Conservation (phyloP, 2,888 invertebrate species). For the Xestobium rufovillosum region DNA sequence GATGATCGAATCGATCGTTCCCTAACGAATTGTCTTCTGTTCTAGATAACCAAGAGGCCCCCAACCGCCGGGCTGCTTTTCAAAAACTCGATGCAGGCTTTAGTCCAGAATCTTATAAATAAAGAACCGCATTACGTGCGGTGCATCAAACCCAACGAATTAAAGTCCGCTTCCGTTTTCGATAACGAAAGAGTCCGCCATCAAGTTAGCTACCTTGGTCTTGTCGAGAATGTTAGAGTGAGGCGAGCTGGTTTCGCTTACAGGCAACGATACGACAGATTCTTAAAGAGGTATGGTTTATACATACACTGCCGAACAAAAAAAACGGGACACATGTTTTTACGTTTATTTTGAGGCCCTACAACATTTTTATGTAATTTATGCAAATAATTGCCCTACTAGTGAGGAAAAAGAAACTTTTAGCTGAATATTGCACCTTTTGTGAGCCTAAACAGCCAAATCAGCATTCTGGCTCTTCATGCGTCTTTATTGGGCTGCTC, state of each 20-base stretch:
- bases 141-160: conserved; percentile 95
- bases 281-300: conserved; percentile 65
- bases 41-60: conserved; percentile 87
- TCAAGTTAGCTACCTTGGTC: conserved; percentile 79
- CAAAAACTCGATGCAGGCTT: conserved; percentile 87
- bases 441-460: too few species aligned
- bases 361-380: too few species aligned
- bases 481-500: too few species aligned
- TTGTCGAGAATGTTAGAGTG: conserved; percentile 93
- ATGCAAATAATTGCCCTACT: too few species aligned
- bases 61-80: conserved; percentile 90
- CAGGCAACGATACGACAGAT: conserved; percentile 87
- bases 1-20: too few species aligned
- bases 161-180: conserved; percentile 80
- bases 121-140: conserved; percentile 97
- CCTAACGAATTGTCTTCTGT: too few species aligned
- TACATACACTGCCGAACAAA: conserved; percentile 1
- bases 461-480: conserved; percentile 5
- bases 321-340: too few species aligned
- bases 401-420: too few species aligned
- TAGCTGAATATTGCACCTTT: too few species aligned
- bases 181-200: conserved; percentile 72
- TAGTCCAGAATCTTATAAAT: conserved; percentile 79
- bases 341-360: too few species aligned
- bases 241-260: conserved; percentile 96